Percentiles rank a stretch among this genome's conserved stretches.
These are phyloP conservation scores for Brachionus rubens DNA, from an alignment of 1,140 invertebrate species.

Conservation along the genomic window DNA sequence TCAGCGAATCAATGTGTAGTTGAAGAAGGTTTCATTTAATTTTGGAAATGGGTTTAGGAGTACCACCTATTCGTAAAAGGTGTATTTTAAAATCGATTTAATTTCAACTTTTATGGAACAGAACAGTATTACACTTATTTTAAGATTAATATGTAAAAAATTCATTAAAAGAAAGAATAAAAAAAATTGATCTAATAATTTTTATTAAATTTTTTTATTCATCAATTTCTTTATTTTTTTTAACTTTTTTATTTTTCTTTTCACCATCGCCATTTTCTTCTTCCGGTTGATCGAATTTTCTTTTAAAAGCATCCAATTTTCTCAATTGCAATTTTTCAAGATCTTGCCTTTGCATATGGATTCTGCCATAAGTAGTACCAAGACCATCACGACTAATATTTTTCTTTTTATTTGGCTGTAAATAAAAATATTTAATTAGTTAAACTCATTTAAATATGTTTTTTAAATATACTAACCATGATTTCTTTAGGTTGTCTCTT, in stretches of 20 bases:
- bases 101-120: too few species aligned
- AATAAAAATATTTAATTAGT: too few species aligned
- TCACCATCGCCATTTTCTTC: neutral
- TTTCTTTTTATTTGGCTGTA: constrained; percentile 76
- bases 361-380: constrained; percentile 80
- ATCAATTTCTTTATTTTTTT: neutral
- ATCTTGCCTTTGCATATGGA: constrained; percentile 87
- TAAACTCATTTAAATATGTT: too few species aligned
- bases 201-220: neutral
- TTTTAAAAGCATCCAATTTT: constrained; percentile 82
- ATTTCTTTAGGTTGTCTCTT: constrained; percentile 78
- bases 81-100: too few species aligned
- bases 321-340: constrained; percentile 79
- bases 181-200: neutral
- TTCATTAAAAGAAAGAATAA: too few species aligned
- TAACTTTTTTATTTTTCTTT: neutral
- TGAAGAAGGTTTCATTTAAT: too few species aligned
- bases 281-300: constrained; percentile 47
- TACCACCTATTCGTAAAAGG: too few species aligned
- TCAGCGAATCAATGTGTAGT: too few species aligned
- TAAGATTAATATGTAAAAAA: too few species aligned
- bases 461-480: constrained; percentile 67
- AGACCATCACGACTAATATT: constrained; percentile 81
- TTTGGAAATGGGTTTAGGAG: too few species aligned
- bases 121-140: too few species aligned